Percentiles rank a stretch among this genome's conserved stretches.
Evolutionary conservation across 2,113 vertebrate genomes (phyloP).

Genomic region (Oceanodroma tethys): DNA sequence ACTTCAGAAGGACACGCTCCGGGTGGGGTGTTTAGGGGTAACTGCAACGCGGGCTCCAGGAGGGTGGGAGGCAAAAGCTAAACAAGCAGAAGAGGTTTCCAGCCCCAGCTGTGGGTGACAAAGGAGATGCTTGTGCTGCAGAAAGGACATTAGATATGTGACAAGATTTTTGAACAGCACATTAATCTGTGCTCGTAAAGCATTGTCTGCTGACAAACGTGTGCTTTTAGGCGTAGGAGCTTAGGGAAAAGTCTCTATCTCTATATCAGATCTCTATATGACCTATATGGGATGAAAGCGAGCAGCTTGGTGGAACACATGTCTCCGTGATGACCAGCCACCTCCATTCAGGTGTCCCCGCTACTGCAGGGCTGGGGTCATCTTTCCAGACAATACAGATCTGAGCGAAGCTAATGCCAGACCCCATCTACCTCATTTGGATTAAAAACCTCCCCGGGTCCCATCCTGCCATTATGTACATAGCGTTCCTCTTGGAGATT

Average conservation of each 20-base stretch:
- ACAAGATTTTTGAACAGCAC: background rate
- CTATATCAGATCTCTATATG: accelerated
- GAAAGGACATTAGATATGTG: background rate
- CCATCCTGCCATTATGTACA: background rate
- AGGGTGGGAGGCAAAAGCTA: background rate
- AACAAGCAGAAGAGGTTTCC: background rate
- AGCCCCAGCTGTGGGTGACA: background rate
- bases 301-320: background rate
- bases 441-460: background rate
- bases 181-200: background rate
- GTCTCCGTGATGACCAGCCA: background rate
- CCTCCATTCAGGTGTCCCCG: background rate
- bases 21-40: background rate
- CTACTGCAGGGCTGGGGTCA: background rate
- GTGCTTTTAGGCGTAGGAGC: background rate
- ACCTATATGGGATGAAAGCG: background rate
- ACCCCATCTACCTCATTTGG: background rate
- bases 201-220: background rate
- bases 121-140: background rate
- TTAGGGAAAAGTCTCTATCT: background rate
- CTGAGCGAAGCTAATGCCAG: background rate
- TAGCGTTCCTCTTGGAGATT: background rate
- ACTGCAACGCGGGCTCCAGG: background rate
- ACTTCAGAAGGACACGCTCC: accelerated
- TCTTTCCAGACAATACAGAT: background rate